A percentile compares a stretch with the other conserved stretches of the same genome.
phyloP scores from a whole-genome alignment of 2,113 vertebrate genomes.

The Helogale parvula region DNA sequence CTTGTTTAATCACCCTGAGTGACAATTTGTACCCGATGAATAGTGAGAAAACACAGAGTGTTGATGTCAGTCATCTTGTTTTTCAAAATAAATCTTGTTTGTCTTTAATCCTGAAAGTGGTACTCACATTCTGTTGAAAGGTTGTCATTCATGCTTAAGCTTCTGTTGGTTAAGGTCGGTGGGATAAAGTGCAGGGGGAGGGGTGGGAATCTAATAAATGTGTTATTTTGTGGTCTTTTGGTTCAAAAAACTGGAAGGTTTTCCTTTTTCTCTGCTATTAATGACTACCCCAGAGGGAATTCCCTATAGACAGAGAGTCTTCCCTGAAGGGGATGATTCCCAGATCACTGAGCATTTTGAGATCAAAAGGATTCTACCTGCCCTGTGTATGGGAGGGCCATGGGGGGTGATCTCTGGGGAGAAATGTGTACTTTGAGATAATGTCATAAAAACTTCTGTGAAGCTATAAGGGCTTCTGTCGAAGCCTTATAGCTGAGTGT shows the following conservation, averaged over 20 bases:
- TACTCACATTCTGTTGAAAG: not conserved
- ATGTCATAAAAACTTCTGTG: not conserved
- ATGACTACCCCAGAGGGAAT: constrained; percentile 27
- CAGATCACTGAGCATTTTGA: not conserved
- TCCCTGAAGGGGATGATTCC: not conserved
- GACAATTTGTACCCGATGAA: constrained; percentile 12
- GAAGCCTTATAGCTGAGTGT: not conserved
- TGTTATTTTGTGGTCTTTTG: constrained; percentile 19
- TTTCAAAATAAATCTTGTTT: constrained; percentile 11
- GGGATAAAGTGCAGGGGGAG: not conserved
- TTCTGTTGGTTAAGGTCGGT: not conserved
- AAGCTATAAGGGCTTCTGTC: not conserved
- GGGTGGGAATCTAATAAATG: not conserved
- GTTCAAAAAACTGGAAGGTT: constrained; percentile 21
- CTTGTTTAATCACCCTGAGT: not conserved
- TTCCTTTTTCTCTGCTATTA: constrained; percentile 36
- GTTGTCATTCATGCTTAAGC: not conserved
- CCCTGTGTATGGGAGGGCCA: not conserved
- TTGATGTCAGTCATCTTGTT: not conserved
- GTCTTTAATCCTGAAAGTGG: constrained; percentile 15
- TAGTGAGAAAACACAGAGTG: not conserved
- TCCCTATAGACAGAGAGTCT: not conserved
- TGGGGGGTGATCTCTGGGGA: not conserved
- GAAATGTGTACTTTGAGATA: not conserved
- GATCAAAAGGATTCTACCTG: constrained; percentile 34